Evolutionary conservation across 2,797 vertebrate genomes (phyloP).

Genomic region (Trichosurus vulpecula): DNA sequence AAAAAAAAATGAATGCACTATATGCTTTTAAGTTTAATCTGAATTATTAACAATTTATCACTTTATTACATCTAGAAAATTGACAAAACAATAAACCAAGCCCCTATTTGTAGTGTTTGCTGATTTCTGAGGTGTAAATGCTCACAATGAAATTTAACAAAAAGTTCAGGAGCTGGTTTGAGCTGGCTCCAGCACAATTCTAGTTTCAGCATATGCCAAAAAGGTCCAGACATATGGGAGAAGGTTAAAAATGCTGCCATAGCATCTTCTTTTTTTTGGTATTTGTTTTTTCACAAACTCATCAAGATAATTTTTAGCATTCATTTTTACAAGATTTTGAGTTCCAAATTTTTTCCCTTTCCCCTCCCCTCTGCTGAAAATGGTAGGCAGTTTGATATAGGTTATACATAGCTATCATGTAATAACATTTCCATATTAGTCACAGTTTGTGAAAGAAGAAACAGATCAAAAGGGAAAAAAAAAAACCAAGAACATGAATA

Average conservation of each 20-base stretch:
- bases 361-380: too few relatives aligned
- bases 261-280: not conserved
- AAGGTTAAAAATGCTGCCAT: not conserved
- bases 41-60: not conserved
- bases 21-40: not conserved
- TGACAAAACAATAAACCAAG: not conserved
- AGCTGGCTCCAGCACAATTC: not conserved
- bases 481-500: not conserved
- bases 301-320: too few relatives aligned
- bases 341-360: too few relatives aligned
- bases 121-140: not conserved
- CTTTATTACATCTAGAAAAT: not conserved
- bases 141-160: not conserved
- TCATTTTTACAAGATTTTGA: too few relatives aligned
- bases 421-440: too few relatives aligned
- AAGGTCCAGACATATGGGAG: not conserved
- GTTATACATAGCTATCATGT: too few relatives aligned
- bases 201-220: not conserved
- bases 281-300: too few relatives aligned
- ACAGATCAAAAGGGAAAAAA: not conserved
- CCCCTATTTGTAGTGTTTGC: not conserved
- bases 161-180: not conserved
- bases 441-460: too few relatives aligned
- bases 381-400: too few relatives aligned
- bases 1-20: not conserved